Evolutionary conservation across 1,140 invertebrate genomes (phyloP), one percentile per base, ranked within the genome.

Genomic region (Trachymyrmex septentrionalis): DNA sequence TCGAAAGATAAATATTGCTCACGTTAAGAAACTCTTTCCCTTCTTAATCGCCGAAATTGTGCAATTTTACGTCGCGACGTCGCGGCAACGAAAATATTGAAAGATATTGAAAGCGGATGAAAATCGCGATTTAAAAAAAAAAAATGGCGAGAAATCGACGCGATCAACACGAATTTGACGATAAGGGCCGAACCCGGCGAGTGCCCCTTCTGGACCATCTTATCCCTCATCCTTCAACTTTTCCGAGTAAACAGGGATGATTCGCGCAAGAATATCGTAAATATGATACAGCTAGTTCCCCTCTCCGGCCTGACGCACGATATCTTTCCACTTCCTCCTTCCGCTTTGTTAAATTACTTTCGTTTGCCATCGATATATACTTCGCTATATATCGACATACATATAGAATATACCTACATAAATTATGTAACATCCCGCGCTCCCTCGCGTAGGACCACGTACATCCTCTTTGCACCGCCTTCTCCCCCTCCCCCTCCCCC

Each of bases 381-480:
- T 67, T 64, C 44, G 75, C 67, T 64, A 82, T 90, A 90, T 90
- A 90, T 90, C 89, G 89, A 90, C 86, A 90, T 90, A 87, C 80
- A 90, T 90, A 90, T 90, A 90, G 88, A 90, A 89, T 87, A 90
- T 90, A 90, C 80, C 75, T 90, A 89, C 81, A 90, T 89, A 87
- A 90, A 87, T 87, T 81, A 61, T 63, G 80, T 61, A 86, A 90
- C 89, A 89, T 73, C 53, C 72, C 48, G 30, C 77, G 76, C 38
- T 72, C 55, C 38, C 48, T 21, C 53, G 66, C 78, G 24, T 82
- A 69, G 69, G 48, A 66, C 53, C 73, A 75, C 87, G 73, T 80
- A 76, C 34, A 38, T 44, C 34, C 64, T 38, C 57, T 61, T 44
- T 87, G 30, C 48, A 3, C 9, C 4, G 9, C 55, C 55, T 57